phyloP scores from a whole-genome alignment of 1,140 invertebrate species.

The Semibalanus balanoides region DNA sequence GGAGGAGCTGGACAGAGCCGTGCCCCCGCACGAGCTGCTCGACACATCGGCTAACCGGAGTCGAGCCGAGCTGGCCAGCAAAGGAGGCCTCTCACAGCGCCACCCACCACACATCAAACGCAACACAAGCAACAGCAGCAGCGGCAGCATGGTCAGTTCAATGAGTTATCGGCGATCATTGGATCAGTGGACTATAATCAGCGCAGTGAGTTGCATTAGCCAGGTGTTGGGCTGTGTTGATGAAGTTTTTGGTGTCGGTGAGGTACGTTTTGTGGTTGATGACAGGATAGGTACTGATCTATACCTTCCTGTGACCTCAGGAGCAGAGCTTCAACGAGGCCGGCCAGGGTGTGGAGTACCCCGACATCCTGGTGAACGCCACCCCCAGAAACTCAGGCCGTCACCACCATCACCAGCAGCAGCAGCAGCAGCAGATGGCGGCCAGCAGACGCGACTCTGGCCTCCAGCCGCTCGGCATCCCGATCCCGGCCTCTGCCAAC shows the following conservation, averaged over 20 bases:
- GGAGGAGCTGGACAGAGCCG: slow-evolving; percentile 68
- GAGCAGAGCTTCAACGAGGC: slow-evolving; percentile 5
- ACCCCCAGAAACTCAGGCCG: background rate
- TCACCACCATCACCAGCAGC: slow-evolving; percentile 8
- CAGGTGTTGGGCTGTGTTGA: too few species aligned
- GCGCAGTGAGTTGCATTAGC: too few species aligned
- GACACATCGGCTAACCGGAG: slow-evolving; percentile 74
- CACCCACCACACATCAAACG: slow-evolving; percentile 37
- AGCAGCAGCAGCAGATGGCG: background rate
- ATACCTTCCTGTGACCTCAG: slow-evolving; percentile 5
- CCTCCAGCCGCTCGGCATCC: background rate
- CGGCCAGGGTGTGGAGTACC: slow-evolving; percentile 4
- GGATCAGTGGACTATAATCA: too few species aligned
- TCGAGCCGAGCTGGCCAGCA: slow-evolving; percentile 68
- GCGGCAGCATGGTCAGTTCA: slow-evolving; percentile 17
- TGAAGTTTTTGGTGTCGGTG: too few species aligned
- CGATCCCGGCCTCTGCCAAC: background rate
- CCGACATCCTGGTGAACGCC: slow-evolving; percentile 1
- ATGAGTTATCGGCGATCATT: too few species aligned
- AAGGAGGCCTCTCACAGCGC: slow-evolving; percentile 42
- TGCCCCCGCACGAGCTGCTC: slow-evolving; percentile 65
- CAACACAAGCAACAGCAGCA: slow-evolving; percentile 24
- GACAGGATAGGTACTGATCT: too few species aligned
- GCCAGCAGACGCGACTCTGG: background rate
- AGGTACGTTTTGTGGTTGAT: too few species aligned